These are phyloP conservation scores for Leptinotarsa tumamoca DNA, from an alignment of 2,888 invertebrate genomes.

Conservation along the genomic window DNA sequence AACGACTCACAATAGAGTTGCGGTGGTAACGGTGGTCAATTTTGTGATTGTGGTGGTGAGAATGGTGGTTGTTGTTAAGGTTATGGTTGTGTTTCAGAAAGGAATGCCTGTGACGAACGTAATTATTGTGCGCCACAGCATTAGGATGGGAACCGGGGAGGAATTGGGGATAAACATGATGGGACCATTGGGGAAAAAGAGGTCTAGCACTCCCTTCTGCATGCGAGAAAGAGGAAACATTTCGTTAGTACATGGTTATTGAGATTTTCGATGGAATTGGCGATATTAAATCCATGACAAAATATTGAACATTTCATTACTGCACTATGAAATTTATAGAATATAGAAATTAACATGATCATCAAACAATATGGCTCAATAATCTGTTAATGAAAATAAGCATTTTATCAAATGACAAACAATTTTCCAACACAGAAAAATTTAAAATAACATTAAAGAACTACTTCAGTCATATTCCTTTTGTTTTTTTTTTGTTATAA, in stretches of 20 bases:
- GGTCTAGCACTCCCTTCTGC: conserved; percentile 77
- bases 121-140: conserved; percentile 70
- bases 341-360: too few species aligned
- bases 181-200: conserved; percentile 94
- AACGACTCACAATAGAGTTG: conserved; percentile 72
- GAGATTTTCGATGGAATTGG: background rate
- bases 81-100: conserved; percentile 70
- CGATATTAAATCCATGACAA: background rate
- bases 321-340: too few species aligned
- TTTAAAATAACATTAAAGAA: too few species aligned
- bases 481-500: too few species aligned
- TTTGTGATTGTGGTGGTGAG: conserved; percentile 72
- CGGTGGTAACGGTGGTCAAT: conserved; percentile 73
- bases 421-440: too few species aligned
- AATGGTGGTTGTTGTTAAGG: conserved; percentile 74
- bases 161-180: conserved; percentile 95
- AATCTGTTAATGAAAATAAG: too few species aligned
- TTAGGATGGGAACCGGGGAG: conserved; percentile 90
- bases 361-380: too few species aligned
- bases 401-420: too few species aligned
- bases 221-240: conserved; percentile 50
- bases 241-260: conserved; percentile 29
- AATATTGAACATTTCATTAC: background rate
- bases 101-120: conserved; percentile 64
- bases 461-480: too few species aligned